Percentiles rank a stretch among this genome's conserved stretches.
Evolutionary conservation across 2,113 vertebrate species (phyloP).

Genomic region (Silurus meridionalis): DNA sequence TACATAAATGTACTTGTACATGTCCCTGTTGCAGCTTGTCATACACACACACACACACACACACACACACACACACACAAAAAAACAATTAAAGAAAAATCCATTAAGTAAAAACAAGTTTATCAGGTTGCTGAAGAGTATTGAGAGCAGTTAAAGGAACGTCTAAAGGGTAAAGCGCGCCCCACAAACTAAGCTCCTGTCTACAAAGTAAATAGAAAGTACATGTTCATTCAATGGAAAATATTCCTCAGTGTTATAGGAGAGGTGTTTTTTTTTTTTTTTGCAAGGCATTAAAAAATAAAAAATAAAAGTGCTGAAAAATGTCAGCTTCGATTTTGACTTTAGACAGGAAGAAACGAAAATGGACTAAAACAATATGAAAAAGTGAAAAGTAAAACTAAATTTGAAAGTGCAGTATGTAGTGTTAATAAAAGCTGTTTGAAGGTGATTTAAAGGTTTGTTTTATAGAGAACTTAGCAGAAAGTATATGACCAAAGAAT

Average conservation of each 20-base stretch:
- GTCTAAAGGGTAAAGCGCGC: neutral
- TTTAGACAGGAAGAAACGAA: slow-evolving; percentile 87
- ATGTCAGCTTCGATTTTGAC: slow-evolving; percentile 80
- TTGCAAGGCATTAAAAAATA: neutral
- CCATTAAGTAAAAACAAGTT: neutral
- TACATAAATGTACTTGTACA: neutral
- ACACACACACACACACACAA: neutral
- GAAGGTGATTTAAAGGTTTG: too few species aligned
- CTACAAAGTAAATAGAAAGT: neutral
- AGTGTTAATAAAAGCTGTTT: neutral
- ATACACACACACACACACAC: too few species aligned
- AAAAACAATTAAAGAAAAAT: neutral
- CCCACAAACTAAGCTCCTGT: neutral
- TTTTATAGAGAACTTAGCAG: neutral
- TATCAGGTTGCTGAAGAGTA: neutral
- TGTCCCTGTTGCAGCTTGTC: neutral
- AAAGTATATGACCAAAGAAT: neutral
- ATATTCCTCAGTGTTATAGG: neutral
- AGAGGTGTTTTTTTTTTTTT: neutral
- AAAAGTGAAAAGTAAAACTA: neutral
- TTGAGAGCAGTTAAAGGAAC: neutral
- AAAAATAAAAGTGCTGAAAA: neutral
- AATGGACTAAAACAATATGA: neutral
- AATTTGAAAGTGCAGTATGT: neutral
- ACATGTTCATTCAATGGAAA: neutral